Conservation (phyloP, 2,797 vertebrate genomes). For the Amblyraja radiata region DNA sequence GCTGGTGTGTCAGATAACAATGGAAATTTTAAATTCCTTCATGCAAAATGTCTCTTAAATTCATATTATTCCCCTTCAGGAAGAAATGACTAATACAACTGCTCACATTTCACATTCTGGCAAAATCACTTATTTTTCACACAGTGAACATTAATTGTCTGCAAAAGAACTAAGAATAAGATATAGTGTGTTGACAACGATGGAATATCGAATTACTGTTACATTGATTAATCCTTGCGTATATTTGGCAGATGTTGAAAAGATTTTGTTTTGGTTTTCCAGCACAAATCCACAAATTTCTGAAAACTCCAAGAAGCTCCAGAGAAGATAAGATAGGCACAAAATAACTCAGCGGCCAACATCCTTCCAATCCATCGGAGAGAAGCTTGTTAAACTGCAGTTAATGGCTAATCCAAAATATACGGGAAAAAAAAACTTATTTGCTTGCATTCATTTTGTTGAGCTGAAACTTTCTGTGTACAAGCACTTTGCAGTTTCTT, state of each 20-base stretch:
- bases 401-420: neutral
- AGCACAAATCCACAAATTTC: neutral
- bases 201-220: neutral
- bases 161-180: neutral
- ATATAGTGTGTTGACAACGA: neutral
- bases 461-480: neutral
- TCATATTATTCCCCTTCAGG: neutral
- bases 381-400: neutral
- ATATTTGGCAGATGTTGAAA: neutral
- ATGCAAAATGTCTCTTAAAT: neutral
- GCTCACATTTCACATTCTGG: neutral
- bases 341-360: no score
- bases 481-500: neutral
- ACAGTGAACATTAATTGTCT: neutral
- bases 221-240: neutral
- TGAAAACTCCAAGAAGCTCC: neutral
- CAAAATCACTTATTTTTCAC: neutral
- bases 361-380: no score
- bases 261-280: neutral
- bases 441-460: neutral
- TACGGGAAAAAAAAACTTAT: neutral
- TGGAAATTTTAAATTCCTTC: neutral
- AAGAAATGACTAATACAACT: neutral
- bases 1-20: neutral
- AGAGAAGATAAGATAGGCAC: neutral